Evolutionary conservation across 2,113 vertebrate species (phyloP).

Genomic region (Chinchilla lanigera): DNA sequence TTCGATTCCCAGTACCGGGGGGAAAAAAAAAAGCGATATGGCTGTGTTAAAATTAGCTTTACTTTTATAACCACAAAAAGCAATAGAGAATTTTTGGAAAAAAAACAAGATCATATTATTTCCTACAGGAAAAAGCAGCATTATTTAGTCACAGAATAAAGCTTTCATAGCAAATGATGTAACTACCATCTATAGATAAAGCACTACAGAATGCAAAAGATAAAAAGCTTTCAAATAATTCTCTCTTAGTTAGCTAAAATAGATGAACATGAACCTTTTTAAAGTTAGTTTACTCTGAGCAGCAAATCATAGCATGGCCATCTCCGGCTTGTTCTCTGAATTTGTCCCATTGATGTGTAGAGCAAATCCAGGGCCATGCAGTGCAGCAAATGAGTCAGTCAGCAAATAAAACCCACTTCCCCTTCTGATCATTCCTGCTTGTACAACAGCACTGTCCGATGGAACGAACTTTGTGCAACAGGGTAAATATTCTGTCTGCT

Average conservation of each 20-base stretch:
- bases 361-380: not conserved
- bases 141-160: constrained; percentile 37
- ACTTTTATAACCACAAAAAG: constrained; percentile 24
- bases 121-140: constrained; percentile 35
- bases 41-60: too few relatives aligned
- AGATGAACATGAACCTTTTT: constrained; percentile 80
- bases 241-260: constrained; percentile 49
- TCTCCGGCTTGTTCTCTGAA: not conserved
- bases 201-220: constrained; percentile 26
- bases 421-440: constrained; percentile 74
- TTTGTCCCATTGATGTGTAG: not conserved
- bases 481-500: not conserved
- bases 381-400: constrained; percentile 67
- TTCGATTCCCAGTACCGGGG: too few relatives aligned
- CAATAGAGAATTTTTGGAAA: constrained; percentile 33
- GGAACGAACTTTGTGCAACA: not conserved
- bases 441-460: constrained; percentile 57
- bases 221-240: constrained; percentile 38
- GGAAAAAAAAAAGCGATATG: too few relatives aligned
- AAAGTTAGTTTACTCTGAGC: constrained; percentile 42
- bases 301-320: not conserved
- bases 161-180: constrained; percentile 32
- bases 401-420: constrained; percentile 83
- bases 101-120: not conserved
- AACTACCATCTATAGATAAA: not conserved